Percentiles rank a stretch among this genome's conserved stretches.
Evolutionary conservation across 1,140 invertebrate species (phyloP).

Genomic region (Hesperophylax magnus): DNA sequence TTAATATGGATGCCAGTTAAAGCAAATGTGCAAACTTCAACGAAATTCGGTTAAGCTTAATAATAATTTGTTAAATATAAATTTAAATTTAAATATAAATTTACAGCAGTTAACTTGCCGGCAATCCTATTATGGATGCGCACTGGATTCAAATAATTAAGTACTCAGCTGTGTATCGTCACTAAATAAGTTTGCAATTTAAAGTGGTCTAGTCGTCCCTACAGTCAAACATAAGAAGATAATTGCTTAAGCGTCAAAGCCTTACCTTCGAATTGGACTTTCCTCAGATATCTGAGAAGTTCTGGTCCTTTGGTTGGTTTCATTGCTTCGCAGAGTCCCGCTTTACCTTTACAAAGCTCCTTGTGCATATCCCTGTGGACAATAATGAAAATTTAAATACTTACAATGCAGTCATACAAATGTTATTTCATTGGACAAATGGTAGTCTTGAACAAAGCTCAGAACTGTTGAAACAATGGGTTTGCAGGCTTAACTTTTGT

Average conservation of each 20-base stretch:
- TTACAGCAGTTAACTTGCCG: background rate
- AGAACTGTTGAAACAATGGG: no score
- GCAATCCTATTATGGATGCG: background rate
- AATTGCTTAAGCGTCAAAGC: background rate
- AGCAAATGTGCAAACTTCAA: background rate
- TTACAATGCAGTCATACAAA: constrained; percentile 2
- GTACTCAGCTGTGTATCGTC: background rate
- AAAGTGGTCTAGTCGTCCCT: no score
- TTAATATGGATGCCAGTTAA: no score
- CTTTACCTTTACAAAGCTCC: constrained; percentile 79
- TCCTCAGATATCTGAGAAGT: constrained; percentile 85
- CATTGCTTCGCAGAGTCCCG: constrained; percentile 89
- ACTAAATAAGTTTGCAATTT: no score
- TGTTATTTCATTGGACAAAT: no score
- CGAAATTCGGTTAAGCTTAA: background rate
- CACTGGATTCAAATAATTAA: background rate
- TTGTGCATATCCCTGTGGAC: constrained; percentile 84
- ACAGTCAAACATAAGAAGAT: no score
- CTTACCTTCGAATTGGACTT: constrained; percentile 88
- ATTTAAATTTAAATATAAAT: no score
- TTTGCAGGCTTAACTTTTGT: no score
- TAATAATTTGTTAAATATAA: background rate
- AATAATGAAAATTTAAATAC: background rate
- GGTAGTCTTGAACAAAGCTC: no score
- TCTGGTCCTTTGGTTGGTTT: constrained; percentile 88